phyloP scores from a whole-genome alignment of 2,888 invertebrate genomes.

The Acanthacorydalis orientalis region DNA sequence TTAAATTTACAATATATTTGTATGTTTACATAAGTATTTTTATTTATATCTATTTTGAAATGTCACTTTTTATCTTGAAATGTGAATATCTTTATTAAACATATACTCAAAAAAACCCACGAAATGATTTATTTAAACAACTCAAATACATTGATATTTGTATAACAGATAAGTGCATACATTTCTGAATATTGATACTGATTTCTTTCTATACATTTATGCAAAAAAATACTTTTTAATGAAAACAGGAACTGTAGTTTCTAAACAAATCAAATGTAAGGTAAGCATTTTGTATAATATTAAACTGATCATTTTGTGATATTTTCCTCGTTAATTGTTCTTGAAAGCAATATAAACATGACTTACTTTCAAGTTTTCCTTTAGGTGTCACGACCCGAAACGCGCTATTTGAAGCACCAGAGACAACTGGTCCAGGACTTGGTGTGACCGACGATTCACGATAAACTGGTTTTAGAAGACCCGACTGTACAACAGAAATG shows the following conservation, averaged over 20 bases:
- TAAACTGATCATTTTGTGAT: not conserved
- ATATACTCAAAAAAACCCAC: no score
- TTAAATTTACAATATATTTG: no score
- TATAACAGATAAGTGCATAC: no score
- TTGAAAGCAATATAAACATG: not conserved
- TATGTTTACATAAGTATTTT: no score
- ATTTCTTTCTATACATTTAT: no score
- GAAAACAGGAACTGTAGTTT: not conserved
- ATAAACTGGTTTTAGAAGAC: slow-evolving; percentile 20
- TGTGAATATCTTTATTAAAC: no score
- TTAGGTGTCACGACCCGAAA: slow-evolving; percentile 52
- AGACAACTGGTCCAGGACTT: slow-evolving; percentile 5
- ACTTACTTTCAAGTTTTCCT: slow-evolving; percentile 28
- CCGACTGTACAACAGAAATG: slow-evolving; percentile 19
- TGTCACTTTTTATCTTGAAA: no score
- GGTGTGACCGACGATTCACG: slow-evolving; percentile 7
- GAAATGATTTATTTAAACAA: no score
- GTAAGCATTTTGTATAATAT: not conserved
- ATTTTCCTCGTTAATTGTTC: not conserved
- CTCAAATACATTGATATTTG: no score
- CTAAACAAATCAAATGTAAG: not conserved
- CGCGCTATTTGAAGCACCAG: slow-evolving; percentile 30
- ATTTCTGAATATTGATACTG: no score
- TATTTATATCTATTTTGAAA: no score
- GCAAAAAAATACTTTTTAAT: no score